These are phyloP conservation scores for Bombus balteatus DNA, from an alignment of 1,140 invertebrate genomes.

Conservation along the genomic window DNA sequence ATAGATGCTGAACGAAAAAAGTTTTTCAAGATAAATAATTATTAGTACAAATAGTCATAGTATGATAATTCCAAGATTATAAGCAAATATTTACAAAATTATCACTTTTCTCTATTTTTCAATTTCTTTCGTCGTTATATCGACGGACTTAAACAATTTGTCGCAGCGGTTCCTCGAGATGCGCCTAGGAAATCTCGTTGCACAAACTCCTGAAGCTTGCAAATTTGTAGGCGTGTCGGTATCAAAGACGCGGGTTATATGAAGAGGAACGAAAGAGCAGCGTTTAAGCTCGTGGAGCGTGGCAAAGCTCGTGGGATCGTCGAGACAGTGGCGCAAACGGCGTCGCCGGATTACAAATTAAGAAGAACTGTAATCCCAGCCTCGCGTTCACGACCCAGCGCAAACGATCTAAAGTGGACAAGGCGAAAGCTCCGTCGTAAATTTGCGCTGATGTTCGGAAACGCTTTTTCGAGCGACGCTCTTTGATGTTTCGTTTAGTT, in stretches of 20 bases:
- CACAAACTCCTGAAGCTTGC: neutral
- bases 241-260: constrained; percentile 13
- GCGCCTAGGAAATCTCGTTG: neutral
- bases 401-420: constrained; percentile 17
- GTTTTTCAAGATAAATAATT: too few relatives aligned
- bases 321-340: constrained; percentile 30
- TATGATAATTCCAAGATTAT: too few relatives aligned
- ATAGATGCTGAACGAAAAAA: neutral
- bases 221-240: constrained; percentile 24
- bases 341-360: constrained; percentile 32
- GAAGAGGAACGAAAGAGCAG: neutral
- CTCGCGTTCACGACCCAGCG: neutral
- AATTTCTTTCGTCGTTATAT: neutral
- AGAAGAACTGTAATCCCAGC: constrained; percentile 33
- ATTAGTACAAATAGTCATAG: neutral
- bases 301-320: constrained; percentile 15
- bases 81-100: neutral
- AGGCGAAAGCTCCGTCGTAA: neutral
- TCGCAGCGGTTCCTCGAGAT: neutral
- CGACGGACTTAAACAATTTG: constrained; percentile 14
- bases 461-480: neutral
- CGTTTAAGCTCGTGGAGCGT: constrained; percentile 15
- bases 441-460: neutral
- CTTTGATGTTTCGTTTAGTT: neutral
- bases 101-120: neutral